These are phyloP conservation scores for Erannis defoliaria DNA, from an alignment of 2,888 invertebrate genomes.

Conservation along the genomic window DNA sequence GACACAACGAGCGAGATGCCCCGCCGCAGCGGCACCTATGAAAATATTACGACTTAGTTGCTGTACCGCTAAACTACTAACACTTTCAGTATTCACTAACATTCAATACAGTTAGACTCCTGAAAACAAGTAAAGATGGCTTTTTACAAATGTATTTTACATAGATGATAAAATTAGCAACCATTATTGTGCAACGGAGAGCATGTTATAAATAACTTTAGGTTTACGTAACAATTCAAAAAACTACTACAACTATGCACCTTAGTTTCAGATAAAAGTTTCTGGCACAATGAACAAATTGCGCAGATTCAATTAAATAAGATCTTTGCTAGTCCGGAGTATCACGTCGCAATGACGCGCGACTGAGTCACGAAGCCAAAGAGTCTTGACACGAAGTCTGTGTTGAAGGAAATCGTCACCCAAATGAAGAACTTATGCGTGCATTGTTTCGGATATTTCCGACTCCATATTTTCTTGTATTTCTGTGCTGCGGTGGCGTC, in stretches of 20 bases:
- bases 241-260: slow-evolving; percentile 13
- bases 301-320: slow-evolving; percentile 14
- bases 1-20: slow-evolving; percentile 74
- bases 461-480: slow-evolving; percentile 32
- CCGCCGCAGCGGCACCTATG: slow-evolving; percentile 74
- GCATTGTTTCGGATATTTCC: slow-evolving; percentile 26
- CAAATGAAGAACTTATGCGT: slow-evolving; percentile 34
- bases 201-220: slow-evolving; percentile 12
- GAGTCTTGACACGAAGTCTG: slow-evolving; percentile 2
- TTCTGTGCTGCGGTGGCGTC: slow-evolving; percentile 14
- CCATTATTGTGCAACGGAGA: slow-evolving; percentile 15
- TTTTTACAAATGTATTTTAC: background rate
- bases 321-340: slow-evolving; percentile 16
- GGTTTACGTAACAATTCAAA: slow-evolving; percentile 20
- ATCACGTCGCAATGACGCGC: slow-evolving; percentile 10
- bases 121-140: no score
- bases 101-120: background rate
- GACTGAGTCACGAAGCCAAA: slow-evolving; percentile 12
- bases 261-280: slow-evolving; percentile 27
- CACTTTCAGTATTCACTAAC: slow-evolving; percentile 37
- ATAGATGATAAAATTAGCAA: slow-evolving; percentile 8
- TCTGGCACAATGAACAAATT: slow-evolving; percentile 23
- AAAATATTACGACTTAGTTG: slow-evolving; percentile 84
- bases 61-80: slow-evolving; percentile 73
- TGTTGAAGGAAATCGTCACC: slow-evolving; percentile 13